These are phyloP conservation scores for Folsomia candida DNA, from an alignment of 2,888 invertebrate species.

Conservation along the genomic window DNA sequence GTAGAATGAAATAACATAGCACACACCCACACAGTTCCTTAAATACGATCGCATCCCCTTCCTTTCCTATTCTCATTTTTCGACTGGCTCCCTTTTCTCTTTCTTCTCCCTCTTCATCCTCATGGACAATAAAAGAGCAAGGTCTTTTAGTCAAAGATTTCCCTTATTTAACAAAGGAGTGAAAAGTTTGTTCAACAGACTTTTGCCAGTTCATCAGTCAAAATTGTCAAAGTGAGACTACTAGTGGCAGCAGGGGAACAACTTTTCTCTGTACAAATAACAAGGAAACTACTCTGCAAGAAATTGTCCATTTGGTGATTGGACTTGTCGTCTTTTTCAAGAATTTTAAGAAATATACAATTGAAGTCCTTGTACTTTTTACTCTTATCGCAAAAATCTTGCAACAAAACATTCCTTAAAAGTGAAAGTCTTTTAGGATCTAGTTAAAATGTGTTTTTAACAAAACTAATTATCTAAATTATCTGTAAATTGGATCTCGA, in stretches of 20 bases:
- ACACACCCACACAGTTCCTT: background rate
- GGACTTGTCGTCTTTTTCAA: background rate
- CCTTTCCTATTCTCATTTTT: constrained; percentile 6
- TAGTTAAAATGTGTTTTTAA: no score
- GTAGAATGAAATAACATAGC: background rate
- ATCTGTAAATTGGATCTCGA: no score
- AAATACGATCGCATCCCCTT: constrained; percentile 1
- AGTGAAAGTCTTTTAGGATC: no score
- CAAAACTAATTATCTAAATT: no score
- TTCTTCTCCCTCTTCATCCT: background rate
- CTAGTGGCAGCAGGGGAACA: background rate
- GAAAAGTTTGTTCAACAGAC: background rate
- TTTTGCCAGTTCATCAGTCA: constrained; percentile 21
- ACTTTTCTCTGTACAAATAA: constrained; percentile 10
- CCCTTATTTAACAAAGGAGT: background rate
- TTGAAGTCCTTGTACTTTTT: no score
- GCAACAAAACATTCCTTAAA: no score
- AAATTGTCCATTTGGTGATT: background rate
- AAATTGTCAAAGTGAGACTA: constrained; percentile 14
- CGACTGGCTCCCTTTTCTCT: background rate
- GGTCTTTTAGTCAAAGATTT: background rate
- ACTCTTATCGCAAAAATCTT: no score
- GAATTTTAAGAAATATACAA: background rate
- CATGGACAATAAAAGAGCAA: background rate
- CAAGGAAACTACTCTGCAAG: background rate